Evolutionary conservation across 2,113 vertebrate genomes (phyloP).

Genomic region (Miniopterus natalensis): DNA sequence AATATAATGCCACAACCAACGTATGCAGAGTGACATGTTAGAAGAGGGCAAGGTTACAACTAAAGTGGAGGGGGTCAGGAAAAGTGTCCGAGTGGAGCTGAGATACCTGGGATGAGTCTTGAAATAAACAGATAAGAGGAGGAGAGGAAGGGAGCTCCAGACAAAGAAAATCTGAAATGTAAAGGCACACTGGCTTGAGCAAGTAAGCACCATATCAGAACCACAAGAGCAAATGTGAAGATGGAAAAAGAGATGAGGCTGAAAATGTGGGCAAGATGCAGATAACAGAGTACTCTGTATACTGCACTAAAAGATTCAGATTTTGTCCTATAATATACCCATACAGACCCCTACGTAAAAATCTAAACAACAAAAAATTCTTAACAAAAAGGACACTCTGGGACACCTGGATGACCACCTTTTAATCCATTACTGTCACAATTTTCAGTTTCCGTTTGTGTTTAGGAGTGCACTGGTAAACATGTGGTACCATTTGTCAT

Average conservation of each 20-base stretch:
- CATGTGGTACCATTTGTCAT: background rate
- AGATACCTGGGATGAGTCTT: background rate
- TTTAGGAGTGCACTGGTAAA: background rate
- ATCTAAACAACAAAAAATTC: background rate
- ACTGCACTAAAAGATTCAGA: background rate
- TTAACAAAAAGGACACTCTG: constrained; percentile 4
- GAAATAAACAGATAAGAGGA: background rate
- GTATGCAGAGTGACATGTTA: background rate
- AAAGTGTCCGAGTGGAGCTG: background rate
- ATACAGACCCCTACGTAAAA: background rate
- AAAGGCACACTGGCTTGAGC: background rate
- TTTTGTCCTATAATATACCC: background rate
- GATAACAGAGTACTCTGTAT: background rate
- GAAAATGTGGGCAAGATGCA: background rate
- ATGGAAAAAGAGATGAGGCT: constrained; percentile 15
- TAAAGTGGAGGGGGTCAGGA: background rate
- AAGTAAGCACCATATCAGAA: background rate
- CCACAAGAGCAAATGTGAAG: background rate
- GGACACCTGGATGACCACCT: background rate
- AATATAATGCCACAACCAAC: background rate
- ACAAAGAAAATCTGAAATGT: background rate
- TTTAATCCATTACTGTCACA: constrained; percentile 9
- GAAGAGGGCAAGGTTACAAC: background rate
- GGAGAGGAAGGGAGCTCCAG: background rate
- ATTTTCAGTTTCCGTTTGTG: background rate